A percentile compares a stretch with the other conserved stretches of the same genome.
Evolutionary conservation across 2,113 vertebrate species (phyloP).

Genomic region (Ophthalmolycus amberensis): DNA sequence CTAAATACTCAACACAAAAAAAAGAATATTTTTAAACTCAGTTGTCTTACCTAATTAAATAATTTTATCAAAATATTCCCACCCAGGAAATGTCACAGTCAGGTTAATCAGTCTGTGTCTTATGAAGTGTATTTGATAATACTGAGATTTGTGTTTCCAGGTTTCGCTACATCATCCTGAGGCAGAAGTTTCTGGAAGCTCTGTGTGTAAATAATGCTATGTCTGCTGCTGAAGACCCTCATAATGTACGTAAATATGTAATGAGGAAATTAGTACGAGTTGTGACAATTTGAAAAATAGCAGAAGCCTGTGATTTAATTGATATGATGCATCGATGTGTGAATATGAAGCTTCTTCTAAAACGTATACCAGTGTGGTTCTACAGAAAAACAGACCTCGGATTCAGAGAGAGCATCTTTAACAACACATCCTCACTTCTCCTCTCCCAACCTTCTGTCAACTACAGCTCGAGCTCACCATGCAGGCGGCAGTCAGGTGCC

Average conservation of each 20-base stretch:
- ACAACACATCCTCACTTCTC: background rate
- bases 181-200: conserved; percentile 98
- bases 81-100: background rate
- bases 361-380: background rate
- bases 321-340: background rate
- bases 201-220: conserved; percentile 98
- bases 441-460: background rate
- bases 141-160: conserved; percentile 78
- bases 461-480: conserved; percentile 93
- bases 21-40: background rate
- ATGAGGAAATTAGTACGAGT: background rate
- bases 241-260: conserved; percentile 84
- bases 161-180: conserved; percentile 96
- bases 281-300: background rate
- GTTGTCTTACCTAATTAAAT: background rate
- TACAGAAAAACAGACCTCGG: background rate
- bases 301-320: background rate
- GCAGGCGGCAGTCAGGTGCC: conserved; percentile 94
- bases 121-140: background rate
- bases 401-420: background rate
- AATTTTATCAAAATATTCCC: background rate
- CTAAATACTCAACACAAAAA: background rate
- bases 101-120: background rate
- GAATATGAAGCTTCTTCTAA: background rate
- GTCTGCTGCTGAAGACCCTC: conserved; percentile 93